Evolutionary conservation across 1,140 invertebrate species (phyloP), one percentile per base, ranked within the genome.

Genomic region (Diabrotica undecimpunctata): DNA sequence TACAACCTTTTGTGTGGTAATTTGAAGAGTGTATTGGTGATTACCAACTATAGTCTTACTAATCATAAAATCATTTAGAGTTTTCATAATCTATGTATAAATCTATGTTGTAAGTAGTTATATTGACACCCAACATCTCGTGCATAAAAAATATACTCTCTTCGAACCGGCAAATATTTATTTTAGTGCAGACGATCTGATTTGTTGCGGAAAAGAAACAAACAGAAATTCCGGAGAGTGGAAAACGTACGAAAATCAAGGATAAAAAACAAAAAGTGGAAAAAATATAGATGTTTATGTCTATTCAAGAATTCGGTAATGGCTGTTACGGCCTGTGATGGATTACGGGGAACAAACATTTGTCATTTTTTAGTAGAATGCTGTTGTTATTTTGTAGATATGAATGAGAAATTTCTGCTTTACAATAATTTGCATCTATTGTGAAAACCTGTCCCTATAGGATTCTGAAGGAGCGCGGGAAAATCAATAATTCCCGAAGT

Each of bases 241-340:
- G 41, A n/a, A 46, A 46, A 46, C 41, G 41, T 8, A 46, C 41
- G 41, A 46, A 46, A 46, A 46, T 46, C 8, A 46, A 5, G 41
- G 41, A 46, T 46, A 46, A 46, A 8, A 46, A 46, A 46, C 8
- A 46, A 46, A 46, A 46, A 46, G 41, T 8, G 41, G n/a, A n/a
- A n/a, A 46, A 46, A 46, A 46, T 46, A 46, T 46, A 46, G 41
- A 46, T 46, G 41, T 46, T 46, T 46, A 46, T 46, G 41, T 46
- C 41, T 46, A 46, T 46, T 46, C 41, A 46, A 8, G 41, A 46
- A 46, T 46, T 46, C 41, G 41, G 41, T 8, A 10, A 46, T 46
- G 41, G n/a, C 41, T 10, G 41, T 46, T 10, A 4, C 41, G 6
- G 41, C 41, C 8, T 46, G 41, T 46, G 41, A 46, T 46, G 41